These are phyloP conservation scores for Heliothis virescens DNA, from an alignment of 1,140 invertebrate genomes.

Conservation along the genomic window DNA sequence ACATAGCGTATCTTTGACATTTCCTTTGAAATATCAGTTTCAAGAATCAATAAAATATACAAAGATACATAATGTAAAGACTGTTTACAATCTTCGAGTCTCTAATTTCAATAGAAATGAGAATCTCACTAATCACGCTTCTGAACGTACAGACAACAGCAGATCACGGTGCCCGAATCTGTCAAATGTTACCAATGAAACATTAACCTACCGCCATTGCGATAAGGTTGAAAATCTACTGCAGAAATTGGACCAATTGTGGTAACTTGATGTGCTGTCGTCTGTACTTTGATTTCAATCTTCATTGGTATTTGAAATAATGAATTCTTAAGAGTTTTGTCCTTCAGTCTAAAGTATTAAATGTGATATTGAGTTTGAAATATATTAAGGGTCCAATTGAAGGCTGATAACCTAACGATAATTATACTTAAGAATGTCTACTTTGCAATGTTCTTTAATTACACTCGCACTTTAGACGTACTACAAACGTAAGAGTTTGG, in stretches of 20 bases:
- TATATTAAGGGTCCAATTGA: not conserved
- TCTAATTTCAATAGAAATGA: constrained; percentile 56
- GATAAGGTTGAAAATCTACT: too few species aligned
- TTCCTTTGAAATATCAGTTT: constrained; percentile 7
- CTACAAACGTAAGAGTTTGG: too few species aligned
- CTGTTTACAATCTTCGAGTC: not conserved
- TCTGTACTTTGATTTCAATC: constrained; percentile 45
- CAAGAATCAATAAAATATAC: not conserved
- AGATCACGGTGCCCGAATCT: too few species aligned
- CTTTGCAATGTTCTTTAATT: too few species aligned
- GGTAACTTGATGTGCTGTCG: too few species aligned
- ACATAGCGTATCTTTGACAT: constrained; percentile 15
- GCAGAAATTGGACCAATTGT: too few species aligned
- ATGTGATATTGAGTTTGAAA: constrained; percentile 11
- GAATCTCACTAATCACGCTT: constrained; percentile 47
- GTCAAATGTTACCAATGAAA: too few species aligned
- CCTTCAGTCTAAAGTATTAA: constrained; percentile 17
- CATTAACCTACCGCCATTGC: too few species aligned
- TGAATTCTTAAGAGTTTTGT: constrained; percentile 37
- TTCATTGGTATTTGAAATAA: constrained; percentile 48
- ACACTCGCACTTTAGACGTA: too few species aligned
- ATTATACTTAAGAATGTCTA: not conserved
- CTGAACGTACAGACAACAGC: too few species aligned
- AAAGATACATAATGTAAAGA: constrained; percentile 6
- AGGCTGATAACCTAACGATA: too few species aligned